phyloP scores from a whole-genome alignment of 2,113 vertebrate species.

The Seriola rivoliana region DNA sequence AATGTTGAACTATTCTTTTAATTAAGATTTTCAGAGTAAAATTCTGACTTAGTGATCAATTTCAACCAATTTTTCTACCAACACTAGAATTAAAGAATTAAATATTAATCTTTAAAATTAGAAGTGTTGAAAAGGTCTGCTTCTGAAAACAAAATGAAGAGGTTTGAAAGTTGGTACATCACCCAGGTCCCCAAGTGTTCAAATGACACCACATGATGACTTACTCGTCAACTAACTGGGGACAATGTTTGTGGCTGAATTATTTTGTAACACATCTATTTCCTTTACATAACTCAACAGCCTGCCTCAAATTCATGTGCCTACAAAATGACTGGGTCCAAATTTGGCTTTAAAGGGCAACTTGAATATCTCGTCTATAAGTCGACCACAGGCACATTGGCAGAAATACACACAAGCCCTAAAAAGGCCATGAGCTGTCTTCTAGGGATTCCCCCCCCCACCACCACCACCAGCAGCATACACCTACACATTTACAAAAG shows the following conservation, averaged over 20 bases:
- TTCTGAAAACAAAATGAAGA: slow-evolving; percentile 30
- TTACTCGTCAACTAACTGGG: slow-evolving; percentile 45
- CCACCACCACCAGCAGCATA: slow-evolving; percentile 22
- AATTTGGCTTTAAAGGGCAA: slow-evolving; percentile 60
- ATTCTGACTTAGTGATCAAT: not conserved
- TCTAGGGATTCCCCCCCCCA: slow-evolving; percentile 77
- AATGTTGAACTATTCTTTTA: too few relatives aligned
- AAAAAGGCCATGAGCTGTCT: slow-evolving; percentile 66
- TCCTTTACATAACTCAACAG: slow-evolving; percentile 44
- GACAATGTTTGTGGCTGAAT: slow-evolving; percentile 45
- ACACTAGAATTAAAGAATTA: not conserved
- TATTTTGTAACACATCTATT: slow-evolving; percentile 34
- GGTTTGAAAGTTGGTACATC: slow-evolving; percentile 39
- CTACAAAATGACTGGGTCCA: slow-evolving; percentile 23
- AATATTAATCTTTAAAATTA: not conserved
- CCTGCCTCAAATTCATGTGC: slow-evolving; percentile 7
- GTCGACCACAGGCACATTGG: slow-evolving; percentile 48
- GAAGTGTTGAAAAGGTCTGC: too few relatives aligned
- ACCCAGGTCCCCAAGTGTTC: slow-evolving; percentile 20
- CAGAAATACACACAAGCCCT: slow-evolving; percentile 40
- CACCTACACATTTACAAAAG: slow-evolving; percentile 62
- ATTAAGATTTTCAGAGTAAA: too few relatives aligned
- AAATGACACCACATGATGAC: slow-evolving; percentile 40
- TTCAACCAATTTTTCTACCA: not conserved
- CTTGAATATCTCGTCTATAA: slow-evolving; percentile 6